Evolutionary conservation across 2,888 invertebrate species (phyloP).

Genomic region (Esperia sulphurella): DNA sequence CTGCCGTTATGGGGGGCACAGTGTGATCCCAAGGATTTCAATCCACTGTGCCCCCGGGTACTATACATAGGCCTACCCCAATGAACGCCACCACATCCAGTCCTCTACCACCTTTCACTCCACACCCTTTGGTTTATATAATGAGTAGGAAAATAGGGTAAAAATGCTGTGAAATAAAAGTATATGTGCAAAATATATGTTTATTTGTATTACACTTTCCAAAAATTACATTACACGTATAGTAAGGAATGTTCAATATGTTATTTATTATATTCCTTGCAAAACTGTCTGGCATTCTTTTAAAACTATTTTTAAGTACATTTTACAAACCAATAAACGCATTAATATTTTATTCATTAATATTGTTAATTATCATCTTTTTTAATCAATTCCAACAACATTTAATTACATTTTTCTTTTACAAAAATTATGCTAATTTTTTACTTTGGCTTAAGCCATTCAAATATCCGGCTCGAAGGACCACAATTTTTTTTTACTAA

Average conservation of each 20-base stretch:
- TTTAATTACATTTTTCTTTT: not conserved
- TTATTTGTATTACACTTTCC: constrained; percentile 51
- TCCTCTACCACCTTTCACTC: too few species aligned
- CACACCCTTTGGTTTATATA: too few species aligned
- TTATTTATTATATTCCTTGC: not conserved
- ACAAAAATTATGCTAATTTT: too few species aligned
- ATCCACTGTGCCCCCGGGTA: too few species aligned
- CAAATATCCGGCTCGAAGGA: too few species aligned
- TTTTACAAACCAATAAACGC: not conserved
- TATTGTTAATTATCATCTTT: not conserved
- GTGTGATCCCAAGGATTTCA: too few species aligned
- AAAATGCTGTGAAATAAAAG: constrained; percentile 16
- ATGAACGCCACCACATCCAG: too few species aligned
- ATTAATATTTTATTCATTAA: not conserved
- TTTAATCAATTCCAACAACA: constrained; percentile 27
- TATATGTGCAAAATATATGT: constrained; percentile 54
- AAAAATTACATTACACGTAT: constrained; percentile 45
- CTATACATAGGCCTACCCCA: too few species aligned
- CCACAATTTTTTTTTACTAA: not conserved
- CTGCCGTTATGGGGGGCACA: too few species aligned
- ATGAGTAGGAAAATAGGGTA: not conserved
- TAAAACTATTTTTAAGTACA: not conserved
- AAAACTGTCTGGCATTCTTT: not conserved
- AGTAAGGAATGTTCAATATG: constrained; percentile 52
- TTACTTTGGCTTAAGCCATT: too few species aligned